These are phyloP conservation scores for Scomber japonicus DNA, from an alignment of 2,113 vertebrate species.

Conservation along the genomic window DNA sequence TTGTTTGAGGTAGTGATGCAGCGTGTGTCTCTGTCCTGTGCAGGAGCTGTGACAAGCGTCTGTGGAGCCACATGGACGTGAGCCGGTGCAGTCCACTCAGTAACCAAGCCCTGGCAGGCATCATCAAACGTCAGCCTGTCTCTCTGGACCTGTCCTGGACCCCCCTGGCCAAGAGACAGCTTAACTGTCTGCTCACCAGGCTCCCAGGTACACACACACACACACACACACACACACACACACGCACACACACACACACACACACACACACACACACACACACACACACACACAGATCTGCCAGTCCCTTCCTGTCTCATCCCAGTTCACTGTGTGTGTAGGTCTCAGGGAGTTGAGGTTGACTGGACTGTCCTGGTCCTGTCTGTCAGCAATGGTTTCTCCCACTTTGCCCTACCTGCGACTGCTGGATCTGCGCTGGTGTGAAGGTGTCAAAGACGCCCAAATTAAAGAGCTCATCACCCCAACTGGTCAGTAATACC, in stretches of 20 bases:
- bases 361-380: slow-evolving; percentile 94
- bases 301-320: background rate
- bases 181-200: slow-evolving; percentile 94
- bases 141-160: slow-evolving; percentile 98
- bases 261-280: background rate
- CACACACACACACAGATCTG: background rate
- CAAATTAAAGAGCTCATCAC: slow-evolving; percentile 94
- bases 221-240: background rate
- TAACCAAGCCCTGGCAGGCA: slow-evolving; percentile 92
- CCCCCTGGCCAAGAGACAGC: slow-evolving; percentile 96
- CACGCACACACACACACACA: background rate
- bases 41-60: slow-evolving; percentile 91
- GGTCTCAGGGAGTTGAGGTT: slow-evolving; percentile 95
- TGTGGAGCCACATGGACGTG: slow-evolving; percentile 95
- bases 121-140: slow-evolving; percentile 93
- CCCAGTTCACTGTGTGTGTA: slow-evolving; percentile 52
- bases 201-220: slow-evolving; percentile 86
- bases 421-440: slow-evolving; percentile 97
- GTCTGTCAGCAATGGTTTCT: slow-evolving; percentile 92
- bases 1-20: background rate
- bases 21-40: background rate
- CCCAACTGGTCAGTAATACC: slow-evolving; percentile 82
- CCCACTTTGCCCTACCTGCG: slow-evolving; percentile 93
- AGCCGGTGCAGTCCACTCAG: slow-evolving; percentile 95
- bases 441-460: slow-evolving; percentile 93